phyloP scores from a whole-genome alignment of 1,140 invertebrate species.

The Venustaconcha ellipsiformis region DNA sequence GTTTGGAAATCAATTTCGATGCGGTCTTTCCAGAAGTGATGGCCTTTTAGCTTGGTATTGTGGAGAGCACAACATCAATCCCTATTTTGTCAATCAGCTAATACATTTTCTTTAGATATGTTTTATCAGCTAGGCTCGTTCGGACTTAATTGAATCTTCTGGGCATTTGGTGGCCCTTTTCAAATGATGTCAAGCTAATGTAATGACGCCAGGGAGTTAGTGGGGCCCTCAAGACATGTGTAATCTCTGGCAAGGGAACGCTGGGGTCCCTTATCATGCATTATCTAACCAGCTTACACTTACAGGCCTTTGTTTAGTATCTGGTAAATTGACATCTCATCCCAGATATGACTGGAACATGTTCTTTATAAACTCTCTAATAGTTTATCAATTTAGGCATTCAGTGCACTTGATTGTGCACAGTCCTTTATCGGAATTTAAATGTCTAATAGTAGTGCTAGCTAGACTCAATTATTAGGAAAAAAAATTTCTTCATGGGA shows the following conservation, averaged over 20 bases:
- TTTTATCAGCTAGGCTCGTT: conserved; percentile 30
- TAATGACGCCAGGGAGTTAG: conserved; percentile 7
- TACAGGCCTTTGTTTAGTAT: too few species aligned
- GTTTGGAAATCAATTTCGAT: conserved; percentile 28
- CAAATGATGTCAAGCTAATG: conserved; percentile 32
- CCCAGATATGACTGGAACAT: too few species aligned
- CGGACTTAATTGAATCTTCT: conserved; percentile 37
- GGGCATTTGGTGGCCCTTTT: conserved; percentile 29
- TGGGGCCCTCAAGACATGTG: conserved; percentile 15
- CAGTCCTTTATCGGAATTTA: too few species aligned
- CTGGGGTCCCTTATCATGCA: too few species aligned
- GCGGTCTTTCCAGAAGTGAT: conserved; percentile 30
- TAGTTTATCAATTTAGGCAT: too few species aligned
- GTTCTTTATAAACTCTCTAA: too few species aligned
- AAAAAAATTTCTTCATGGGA: too few species aligned
- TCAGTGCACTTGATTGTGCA: too few species aligned
- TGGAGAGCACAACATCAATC: conserved; percentile 21
- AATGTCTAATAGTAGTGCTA: too few species aligned
- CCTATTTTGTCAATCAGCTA: conserved; percentile 29
- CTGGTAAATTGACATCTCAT: too few species aligned
- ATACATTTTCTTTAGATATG: conserved; percentile 24
- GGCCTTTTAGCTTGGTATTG: conserved; percentile 34
- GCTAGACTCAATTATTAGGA: too few species aligned
- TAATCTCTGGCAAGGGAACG: conserved; percentile 7
- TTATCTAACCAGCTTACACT: too few species aligned